Percentiles rank a stretch among this genome's conserved stretches.
These are phyloP conservation scores for Omphaloscelis lunosa DNA, from an alignment of 2,888 invertebrate species.

Conservation along the genomic window DNA sequence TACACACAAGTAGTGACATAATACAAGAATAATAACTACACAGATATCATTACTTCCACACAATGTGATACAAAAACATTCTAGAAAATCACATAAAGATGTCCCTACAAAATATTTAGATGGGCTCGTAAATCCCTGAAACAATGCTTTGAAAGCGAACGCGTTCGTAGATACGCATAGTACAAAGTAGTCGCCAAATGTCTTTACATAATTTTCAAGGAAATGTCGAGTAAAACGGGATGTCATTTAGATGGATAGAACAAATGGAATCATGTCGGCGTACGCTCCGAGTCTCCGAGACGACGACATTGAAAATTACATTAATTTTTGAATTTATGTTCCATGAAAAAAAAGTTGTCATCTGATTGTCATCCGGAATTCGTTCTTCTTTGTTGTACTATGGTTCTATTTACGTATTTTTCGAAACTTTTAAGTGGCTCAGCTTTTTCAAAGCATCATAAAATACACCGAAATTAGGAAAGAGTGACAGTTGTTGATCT, in stretches of 20 bases:
- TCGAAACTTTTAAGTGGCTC: constrained; percentile 22
- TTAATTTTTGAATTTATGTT: constrained; percentile 59
- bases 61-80: constrained; percentile 28
- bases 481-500: constrained; percentile 49
- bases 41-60: constrained; percentile 20
- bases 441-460: constrained; percentile 26
- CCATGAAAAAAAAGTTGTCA: constrained; percentile 50
- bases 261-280: constrained; percentile 76
- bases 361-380: constrained; percentile 49
- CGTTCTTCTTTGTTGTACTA: constrained; percentile 28
- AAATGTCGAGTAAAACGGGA: constrained; percentile 67
- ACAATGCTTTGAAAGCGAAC: constrained; percentile 69
- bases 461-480: constrained; percentile 24
- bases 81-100: constrained; percentile 50
- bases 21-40: constrained; percentile 22
- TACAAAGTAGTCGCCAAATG: constrained; percentile 70
- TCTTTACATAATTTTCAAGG: constrained; percentile 75
- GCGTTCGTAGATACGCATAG: constrained; percentile 61
- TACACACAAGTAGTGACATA: constrained; percentile 18
- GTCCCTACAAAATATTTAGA: constrained; percentile 65
- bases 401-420: constrained; percentile 39
- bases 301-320: constrained; percentile 56
- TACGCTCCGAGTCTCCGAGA: constrained; percentile 24
- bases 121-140: constrained; percentile 68
- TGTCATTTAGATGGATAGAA: constrained; percentile 76